A percentile compares a stretch with the other conserved stretches of the same genome.
phyloP scores from a whole-genome alignment of 2,113 vertebrate genomes.

The Chionodraco myersi region DNA sequence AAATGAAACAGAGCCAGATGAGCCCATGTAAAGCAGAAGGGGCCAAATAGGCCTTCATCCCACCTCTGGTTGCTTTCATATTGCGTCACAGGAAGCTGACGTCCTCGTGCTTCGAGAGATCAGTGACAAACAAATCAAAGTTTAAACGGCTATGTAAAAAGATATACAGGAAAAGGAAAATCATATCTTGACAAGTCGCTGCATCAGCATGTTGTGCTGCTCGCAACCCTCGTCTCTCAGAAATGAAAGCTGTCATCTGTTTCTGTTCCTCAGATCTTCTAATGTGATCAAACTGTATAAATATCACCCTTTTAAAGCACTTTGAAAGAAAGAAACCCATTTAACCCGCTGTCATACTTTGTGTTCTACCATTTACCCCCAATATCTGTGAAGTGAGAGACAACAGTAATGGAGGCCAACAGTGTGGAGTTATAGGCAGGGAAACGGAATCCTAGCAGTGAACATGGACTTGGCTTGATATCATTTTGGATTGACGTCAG shows the following conservation, averaged over 20 bases:
- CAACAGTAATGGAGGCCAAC: background rate
- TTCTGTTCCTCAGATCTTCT: background rate
- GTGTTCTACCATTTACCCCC: slow-evolving; percentile 4
- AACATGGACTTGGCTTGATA: slow-evolving; percentile 15
- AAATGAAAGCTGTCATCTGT: background rate
- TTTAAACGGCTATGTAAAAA: background rate
- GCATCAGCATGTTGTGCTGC: slow-evolving; percentile 12
- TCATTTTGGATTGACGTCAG: slow-evolving; percentile 43
- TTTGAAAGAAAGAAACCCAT: slow-evolving; percentile 4
- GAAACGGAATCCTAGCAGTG: slow-evolving; percentile 3
- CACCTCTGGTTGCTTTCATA: background rate
- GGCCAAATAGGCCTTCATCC: background rate
- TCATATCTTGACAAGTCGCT: background rate
- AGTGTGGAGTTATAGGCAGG: background rate
- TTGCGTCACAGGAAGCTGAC: background rate
- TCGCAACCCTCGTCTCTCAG: background rate
- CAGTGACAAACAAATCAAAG: background rate
- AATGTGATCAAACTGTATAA: slow-evolving; percentile 20
- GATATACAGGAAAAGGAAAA: background rate
- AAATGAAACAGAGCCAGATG: no score
- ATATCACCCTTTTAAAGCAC: slow-evolving; percentile 23
- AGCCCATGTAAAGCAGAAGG: no score
- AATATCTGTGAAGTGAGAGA: slow-evolving; percentile 1
- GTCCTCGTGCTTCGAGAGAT: background rate
- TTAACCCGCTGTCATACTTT: slow-evolving; percentile 2